Conservation (phyloP, 2,888 invertebrate genomes). For the Plebejus anna region DNA sequence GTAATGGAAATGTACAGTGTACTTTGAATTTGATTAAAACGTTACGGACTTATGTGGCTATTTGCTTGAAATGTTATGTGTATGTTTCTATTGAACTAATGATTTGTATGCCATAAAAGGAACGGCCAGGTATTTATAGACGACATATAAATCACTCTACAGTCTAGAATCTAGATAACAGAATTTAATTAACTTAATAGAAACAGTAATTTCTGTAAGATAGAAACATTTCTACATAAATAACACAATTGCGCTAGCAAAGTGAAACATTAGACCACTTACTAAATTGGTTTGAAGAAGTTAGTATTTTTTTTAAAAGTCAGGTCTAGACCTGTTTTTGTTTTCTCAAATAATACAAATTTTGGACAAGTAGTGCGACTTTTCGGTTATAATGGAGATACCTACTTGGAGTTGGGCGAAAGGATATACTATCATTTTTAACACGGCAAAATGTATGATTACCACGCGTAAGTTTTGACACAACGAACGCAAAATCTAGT, state of each 20-base stretch:
- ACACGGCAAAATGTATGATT: no score
- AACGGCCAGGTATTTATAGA: background rate
- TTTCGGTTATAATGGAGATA: no score
- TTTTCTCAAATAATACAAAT: no score
- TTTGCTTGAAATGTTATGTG: background rate
- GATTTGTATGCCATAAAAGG: background rate
- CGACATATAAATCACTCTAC: background rate
- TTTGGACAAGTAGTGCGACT: no score
- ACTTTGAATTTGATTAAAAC: background rate
- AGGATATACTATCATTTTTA: no score
- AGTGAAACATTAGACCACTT: background rate
- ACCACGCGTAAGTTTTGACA: no score
- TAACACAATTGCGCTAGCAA: background rate
- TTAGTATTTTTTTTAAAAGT: background rate
- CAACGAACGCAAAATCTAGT: no score
- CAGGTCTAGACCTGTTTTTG: background rate
- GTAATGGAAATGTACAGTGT: background rate
- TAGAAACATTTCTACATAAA: background rate
- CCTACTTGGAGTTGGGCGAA: no score
- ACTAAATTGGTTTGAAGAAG: background rate
- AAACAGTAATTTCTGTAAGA: background rate
- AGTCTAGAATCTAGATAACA: background rate
- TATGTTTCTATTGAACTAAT: background rate
- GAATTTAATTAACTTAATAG: slow-evolving; percentile 11
- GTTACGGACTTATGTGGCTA: background rate